Percentiles rank a stretch among this genome's conserved stretches.
phyloP scores from a whole-genome alignment of 2,888 invertebrate genomes.

The Thysanoteuthis rhombus region DNA sequence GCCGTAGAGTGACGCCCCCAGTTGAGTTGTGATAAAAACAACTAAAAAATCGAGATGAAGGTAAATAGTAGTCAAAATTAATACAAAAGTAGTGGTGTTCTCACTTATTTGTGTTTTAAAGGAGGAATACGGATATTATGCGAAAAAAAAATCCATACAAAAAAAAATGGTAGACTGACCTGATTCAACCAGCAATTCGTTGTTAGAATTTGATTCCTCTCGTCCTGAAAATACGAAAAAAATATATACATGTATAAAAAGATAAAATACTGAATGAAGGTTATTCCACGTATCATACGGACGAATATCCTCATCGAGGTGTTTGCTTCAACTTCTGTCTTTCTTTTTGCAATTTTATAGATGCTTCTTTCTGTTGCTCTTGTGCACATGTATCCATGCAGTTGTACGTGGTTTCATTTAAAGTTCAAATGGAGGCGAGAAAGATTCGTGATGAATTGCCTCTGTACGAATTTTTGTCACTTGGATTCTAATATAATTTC shows the following conservation, averaged over 20 bases:
- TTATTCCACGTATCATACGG: too few relatives aligned
- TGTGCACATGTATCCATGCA: constrained; percentile 21
- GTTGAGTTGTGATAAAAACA: too few relatives aligned
- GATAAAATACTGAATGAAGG: background rate
- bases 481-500: background rate
- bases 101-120: too few relatives aligned
- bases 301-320: background rate
- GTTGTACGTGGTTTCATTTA: constrained; percentile 16
- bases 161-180: constrained; percentile 37
- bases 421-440: background rate
- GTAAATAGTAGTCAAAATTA: too few relatives aligned
- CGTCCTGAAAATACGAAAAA: constrained; percentile 49
- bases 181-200: constrained; percentile 61
- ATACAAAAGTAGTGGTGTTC: too few relatives aligned
- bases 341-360: background rate
- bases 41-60: too few relatives aligned
- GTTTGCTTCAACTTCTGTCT: background rate
- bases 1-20: too few relatives aligned
- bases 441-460: too few relatives aligned
- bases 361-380: background rate
- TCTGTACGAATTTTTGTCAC: too few relatives aligned
- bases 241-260: background rate
- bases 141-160: background rate
- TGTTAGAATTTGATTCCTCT: constrained; percentile 60
- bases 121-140: too few relatives aligned